Evolutionary conservation across 1,140 invertebrate genomes (phyloP).

Genomic region (Nephila pilipes): DNA sequence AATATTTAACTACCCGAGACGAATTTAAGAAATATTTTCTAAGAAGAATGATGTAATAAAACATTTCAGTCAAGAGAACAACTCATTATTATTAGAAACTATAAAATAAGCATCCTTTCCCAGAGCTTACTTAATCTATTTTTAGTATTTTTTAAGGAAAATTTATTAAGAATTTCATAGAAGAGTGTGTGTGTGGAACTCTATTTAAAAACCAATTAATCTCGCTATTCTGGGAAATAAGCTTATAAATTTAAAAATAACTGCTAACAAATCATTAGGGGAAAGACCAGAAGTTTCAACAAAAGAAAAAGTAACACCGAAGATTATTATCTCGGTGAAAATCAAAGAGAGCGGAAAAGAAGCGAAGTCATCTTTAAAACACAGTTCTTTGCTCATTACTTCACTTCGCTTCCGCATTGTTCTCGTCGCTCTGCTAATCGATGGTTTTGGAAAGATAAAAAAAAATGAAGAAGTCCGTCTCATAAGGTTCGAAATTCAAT

Average conservation of each 20-base stretch:
- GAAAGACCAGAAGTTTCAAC: background rate
- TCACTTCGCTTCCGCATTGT: conserved; percentile 19
- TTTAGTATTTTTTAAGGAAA: too few species aligned
- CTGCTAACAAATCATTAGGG: background rate
- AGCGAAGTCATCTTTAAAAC: background rate
- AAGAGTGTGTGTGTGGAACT: too few species aligned
- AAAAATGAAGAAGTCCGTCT: background rate
- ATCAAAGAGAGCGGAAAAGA: background rate
- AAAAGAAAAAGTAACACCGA: background rate
- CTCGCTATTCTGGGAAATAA: too few species aligned
- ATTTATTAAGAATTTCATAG: too few species aligned
- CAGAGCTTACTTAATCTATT: too few species aligned
- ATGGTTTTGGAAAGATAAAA: background rate
- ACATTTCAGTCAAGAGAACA: too few species aligned
- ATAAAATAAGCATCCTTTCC: too few species aligned
- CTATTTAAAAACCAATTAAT: too few species aligned
- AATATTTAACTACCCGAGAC: too few species aligned
- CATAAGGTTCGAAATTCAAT: conserved; percentile 7
- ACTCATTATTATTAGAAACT: too few species aligned
- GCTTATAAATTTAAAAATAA: background rate
- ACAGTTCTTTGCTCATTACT: background rate
- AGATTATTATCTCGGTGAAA: background rate
- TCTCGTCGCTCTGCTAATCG: background rate
- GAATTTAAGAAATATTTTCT: too few species aligned
- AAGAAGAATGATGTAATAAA: too few species aligned